Base-by-base conservation (phyloP, 2,797 vertebrate species). In the Gallinago solitaria region DNA sequence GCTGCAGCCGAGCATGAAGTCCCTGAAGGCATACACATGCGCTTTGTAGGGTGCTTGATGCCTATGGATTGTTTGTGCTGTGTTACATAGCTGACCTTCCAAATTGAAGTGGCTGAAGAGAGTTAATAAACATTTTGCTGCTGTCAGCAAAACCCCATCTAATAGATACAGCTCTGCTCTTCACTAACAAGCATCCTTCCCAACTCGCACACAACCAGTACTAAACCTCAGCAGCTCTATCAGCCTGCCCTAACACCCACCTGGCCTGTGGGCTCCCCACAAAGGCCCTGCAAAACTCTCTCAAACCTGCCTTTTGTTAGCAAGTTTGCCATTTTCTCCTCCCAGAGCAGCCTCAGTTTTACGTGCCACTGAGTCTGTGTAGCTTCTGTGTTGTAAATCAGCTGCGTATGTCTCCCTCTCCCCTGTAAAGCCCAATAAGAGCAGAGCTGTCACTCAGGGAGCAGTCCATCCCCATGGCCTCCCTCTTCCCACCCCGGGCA, bases 321-420 rank as follows among this genome's bases (percentile, higher is more conserved):
- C 30, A 59, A 47, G 23, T 51, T 75, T 2, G 3, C 20, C 17
- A 16, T 23, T 65, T 65, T 32, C 47, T 76, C 35, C 33, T 47
- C 68, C 15, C 15, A 8, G 41, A 47, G 30, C 43, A 87, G 41
- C 63, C 53, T 51, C 47, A 32, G n/a, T 70, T 65, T 83, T 64
- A 32, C 5, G 1, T 11, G 25, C 30, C 47, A 7, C 48, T 11
- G 33, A 77, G 28, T 28, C 5, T 17, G 32, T 5, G 4, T 9
- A 57, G 65, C 12, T 33, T 69, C 65, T 16, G 20, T 13, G 2
- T 9, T n/a, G 47, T n/a, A 71, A 71, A 64, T 67, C 73, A 41
- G 11, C 33, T 12, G 11, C 1, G 1, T 7, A 4, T 6, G 9
- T 41, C 41, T 54, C 45, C 4, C 0, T 10, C 45, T 54, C 30